Conservation (phyloP, 1,140 invertebrate genomes). For the Drosophila gunungcola region DNA sequence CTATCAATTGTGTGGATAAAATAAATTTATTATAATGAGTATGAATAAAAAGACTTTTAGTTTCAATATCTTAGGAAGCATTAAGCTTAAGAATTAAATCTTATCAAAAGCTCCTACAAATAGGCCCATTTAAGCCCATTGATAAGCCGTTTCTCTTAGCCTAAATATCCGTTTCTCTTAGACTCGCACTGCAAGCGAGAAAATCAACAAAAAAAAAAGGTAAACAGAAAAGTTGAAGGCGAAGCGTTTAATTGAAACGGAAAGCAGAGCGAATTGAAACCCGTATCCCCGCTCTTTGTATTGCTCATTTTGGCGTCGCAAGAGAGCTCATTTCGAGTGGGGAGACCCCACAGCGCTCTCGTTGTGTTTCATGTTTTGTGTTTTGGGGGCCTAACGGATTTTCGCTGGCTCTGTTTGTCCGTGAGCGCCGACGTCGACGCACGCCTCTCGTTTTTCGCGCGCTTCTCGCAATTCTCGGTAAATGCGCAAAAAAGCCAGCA, state of each 20-base stretch:
- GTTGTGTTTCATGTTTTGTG: not conserved
- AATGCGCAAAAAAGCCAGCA: constrained; percentile 49
- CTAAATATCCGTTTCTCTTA: not conserved
- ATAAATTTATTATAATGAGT: not conserved
- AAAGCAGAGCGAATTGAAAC: constrained; percentile 52
- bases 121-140: not conserved
- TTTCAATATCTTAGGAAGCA: not conserved
- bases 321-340: constrained; percentile 20
- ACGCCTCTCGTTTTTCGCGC: constrained; percentile 70
- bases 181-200: not conserved
- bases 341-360: not conserved
- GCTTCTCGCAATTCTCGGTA: constrained; percentile 56
- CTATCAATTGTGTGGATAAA: constrained; percentile 8
- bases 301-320: not conserved
- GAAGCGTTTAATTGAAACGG: constrained; percentile 15
- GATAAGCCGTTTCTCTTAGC: constrained; percentile 7
- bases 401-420: constrained; percentile 28
- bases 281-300: not conserved
- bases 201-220: constrained; percentile 50
- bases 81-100: not conserved
- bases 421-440: constrained; percentile 72
- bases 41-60: not conserved
- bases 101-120: not conserved
- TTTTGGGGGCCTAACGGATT: constrained; percentile 3
- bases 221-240: constrained; percentile 50